Base-by-base conservation (phyloP, 2,888 invertebrate species). In the Coenonympha arcania region DNA sequence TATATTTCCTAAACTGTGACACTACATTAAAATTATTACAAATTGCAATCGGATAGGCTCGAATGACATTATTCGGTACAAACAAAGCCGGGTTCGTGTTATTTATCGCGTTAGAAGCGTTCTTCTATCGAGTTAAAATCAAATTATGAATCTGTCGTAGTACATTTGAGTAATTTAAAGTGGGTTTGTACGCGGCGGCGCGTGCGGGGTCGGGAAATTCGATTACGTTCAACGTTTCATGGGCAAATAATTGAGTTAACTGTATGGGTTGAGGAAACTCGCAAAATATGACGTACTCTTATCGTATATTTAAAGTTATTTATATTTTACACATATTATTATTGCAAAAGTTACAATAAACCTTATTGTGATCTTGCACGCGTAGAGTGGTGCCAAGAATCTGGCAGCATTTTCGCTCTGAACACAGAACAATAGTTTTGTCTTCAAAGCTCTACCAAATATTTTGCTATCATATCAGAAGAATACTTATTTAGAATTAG, bases 11-110 rank as follows among this genome's bases (percentile, higher is more conserved):
- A 39, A 24, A 15, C 22, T 39, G 13, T 4, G 15, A 22, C 13
- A 15, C 20, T 66, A 63, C 78, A 79, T 80, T 79, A 79, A 80
- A 84, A 75, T 81, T 71, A 78, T 82, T 77, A 79, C 81, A 80
- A 84, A 83, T 83, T 72, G 71, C 61, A 60, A 69, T 71, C 63
- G 68, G 68, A 79, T 75, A 75, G 74, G 69, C 68, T 68, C 73
- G 73, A 80, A 76, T 69, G 70, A 69, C 71, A 76, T 75, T 71
- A 73, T 58, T 58, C 58, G 31, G 28, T 50, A 57, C 70, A 71
- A 73, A 79, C 76, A 77, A 73, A 67, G 63, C 49, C 55, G 60
- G 50, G 55, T 58, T 62, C 55, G 61, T 64, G 70, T 73, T 75
- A 73, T 76, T 78, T 70, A 69, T 79, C 63, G 64, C 76, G 71